Base-by-base conservation (phyloP, 2,113 vertebrate genomes). In the Okapia johnstoni region DNA sequence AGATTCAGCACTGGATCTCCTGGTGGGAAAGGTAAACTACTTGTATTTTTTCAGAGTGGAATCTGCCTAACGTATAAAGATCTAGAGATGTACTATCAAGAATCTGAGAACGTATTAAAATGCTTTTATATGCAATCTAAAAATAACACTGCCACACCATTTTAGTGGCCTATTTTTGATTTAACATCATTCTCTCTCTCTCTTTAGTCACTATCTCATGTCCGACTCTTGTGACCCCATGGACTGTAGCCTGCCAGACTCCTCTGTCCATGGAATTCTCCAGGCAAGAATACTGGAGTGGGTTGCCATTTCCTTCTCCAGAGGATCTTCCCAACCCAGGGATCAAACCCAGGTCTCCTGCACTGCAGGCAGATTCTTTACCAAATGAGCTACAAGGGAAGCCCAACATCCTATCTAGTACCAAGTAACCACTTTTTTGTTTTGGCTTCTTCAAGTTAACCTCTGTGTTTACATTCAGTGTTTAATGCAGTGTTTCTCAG, bases 401-500 rank as follows among this genome's bases (percentile, higher is more conserved):
- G n/a, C 66, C 66, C 10, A 70, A 70, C n/a, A 70, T 70, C 66
- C 10, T 36, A 23, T 36, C 90, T 83, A 33, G 16, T 43, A 93
- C 9, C 6, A 96, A 94, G 14, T 80, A 94, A 88, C n/a, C 28
- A 73, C 46, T 30, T 89, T 85, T 63, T 73, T 57, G 9, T 77
- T 40, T 70, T 73, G 63, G 11, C 48, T 90, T 93, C 85, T 90
- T 94, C 80, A 90, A 87, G 50, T 90, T 90, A 79, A 84, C 33
- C 33, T 40, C 21, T 92, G 63, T 93, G n/a, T 66, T 93, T 87
- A 93, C 30, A 95, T 61, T 94, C 55, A 93, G 85, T 58, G 85
- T 93, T 96, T 57, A 95, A 89, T 28, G n/a, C n/a, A 83, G 6
- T 70, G 21, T 81, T 96, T 88, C 61, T 93, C 92, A 90, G 88